Conservation (phyloP, 2,888 invertebrate species). For the Pseudanteris insignis region DNA sequence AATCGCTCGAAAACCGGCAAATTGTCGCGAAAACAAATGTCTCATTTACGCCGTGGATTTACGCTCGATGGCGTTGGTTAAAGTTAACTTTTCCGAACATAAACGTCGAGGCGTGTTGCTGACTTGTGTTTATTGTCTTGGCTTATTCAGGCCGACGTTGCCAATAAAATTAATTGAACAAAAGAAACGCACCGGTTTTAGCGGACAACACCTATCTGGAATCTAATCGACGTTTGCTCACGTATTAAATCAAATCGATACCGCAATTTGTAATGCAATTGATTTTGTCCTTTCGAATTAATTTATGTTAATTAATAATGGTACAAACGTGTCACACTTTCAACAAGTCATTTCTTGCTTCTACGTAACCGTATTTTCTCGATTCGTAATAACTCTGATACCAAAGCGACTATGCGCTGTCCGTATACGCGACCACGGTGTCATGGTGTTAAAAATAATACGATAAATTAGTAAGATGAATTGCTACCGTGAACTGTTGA, state of each 20-base stretch:
- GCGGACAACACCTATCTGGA: constrained; percentile 6
- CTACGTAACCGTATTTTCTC: too few species aligned
- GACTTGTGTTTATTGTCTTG: constrained; percentile 1
- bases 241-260: constrained; percentile 29
- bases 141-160: constrained; percentile 1
- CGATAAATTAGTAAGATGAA: constrained; percentile 25
- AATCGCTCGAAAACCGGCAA: constrained; percentile 8
- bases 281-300: constrained; percentile 44
- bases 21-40: constrained; percentile 6
- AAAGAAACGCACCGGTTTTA: constrained; percentile 3
- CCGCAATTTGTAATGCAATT: constrained; percentile 36
- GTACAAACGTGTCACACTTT: constrained; percentile 34
- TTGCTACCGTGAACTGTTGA: constrained; percentile 5
- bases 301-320: constrained; percentile 51
- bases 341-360: constrained; percentile 24
- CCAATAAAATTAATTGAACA: constrained; percentile 24
- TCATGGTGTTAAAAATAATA: constrained; percentile 22
- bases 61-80: too few species aligned
- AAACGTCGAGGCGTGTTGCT: too few species aligned
- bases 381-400: constrained; percentile 21
- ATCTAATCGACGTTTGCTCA: constrained; percentile 18
- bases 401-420: too few species aligned
- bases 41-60: neutral
- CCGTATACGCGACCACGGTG: constrained; percentile 14
- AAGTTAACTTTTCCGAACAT: too few species aligned